Evolutionary conservation across 2,113 vertebrate genomes (phyloP).

Genomic region (Ammospiza caudacuta): DNA sequence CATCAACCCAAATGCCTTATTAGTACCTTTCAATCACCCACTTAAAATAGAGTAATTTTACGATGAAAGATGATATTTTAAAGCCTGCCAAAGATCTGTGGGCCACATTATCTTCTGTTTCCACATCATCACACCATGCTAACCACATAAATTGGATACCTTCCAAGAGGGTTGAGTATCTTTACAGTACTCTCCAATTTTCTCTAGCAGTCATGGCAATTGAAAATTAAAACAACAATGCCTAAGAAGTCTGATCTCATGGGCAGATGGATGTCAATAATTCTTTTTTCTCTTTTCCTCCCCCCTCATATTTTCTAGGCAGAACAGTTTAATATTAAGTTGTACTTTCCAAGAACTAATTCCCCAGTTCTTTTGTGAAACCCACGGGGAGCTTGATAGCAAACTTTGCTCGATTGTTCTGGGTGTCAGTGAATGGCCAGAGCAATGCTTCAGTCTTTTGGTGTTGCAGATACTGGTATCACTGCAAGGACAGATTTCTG

Average conservation of each 20-base stretch:
- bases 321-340: not conserved
- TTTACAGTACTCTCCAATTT: not conserved
- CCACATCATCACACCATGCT: not conserved
- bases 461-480: not conserved
- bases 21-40: not conserved
- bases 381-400: not conserved
- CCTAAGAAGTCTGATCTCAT: not conserved
- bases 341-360: not conserved
- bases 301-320: not conserved
- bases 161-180: not conserved
- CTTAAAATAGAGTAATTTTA: conserved; percentile 27
- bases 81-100: conserved; percentile 2
- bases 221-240: not conserved
- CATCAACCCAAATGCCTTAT: not conserved
- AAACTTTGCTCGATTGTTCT: not conserved
- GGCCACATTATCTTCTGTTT: conserved; percentile 23
- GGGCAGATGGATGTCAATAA: not conserved
- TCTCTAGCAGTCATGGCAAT: not conserved
- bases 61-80: not conserved
- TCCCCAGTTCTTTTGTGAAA: not conserved
- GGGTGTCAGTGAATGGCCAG: not conserved
- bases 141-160: not conserved
- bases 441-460: not conserved
- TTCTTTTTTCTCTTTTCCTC: not conserved
- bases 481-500: accelerated